A percentile compares a stretch with the other conserved stretches of the same genome.
Evolutionary conservation across 2,888 invertebrate genomes (phyloP).

Genomic region (Epinotia ramella): DNA sequence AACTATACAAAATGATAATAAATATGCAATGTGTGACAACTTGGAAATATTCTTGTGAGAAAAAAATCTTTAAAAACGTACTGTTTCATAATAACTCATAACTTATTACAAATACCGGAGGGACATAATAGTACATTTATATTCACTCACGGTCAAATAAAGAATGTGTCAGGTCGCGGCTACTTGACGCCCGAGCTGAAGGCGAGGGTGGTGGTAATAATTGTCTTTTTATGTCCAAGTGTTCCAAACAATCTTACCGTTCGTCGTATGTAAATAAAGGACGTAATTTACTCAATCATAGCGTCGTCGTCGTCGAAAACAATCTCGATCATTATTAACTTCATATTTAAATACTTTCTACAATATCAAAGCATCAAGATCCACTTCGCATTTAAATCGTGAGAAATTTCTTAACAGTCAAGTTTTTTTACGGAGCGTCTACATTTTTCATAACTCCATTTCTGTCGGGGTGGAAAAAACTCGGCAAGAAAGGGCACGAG

Average conservation of each 20-base stretch:
- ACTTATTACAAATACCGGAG: no score
- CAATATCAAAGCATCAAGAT: neutral
- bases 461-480: conserved; percentile 51
- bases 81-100: no score
- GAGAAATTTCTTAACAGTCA: neutral
- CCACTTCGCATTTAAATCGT: neutral
- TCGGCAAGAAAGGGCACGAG: conserved; percentile 48
- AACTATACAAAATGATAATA: conserved; percentile 3
- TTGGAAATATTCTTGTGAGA: no score
- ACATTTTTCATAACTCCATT: conserved; percentile 26
- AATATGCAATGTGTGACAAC: neutral
- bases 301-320: neutral
- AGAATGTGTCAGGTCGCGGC: no score
- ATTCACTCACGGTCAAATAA: no score
- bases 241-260: neutral
- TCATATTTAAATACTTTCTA: neutral
- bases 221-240: no score
- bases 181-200: no score
- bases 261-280: neutral
- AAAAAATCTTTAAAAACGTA: no score
- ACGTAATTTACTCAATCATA: neutral
- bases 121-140: no score
- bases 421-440: neutral
- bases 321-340: neutral
- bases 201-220: no score